Evolutionary conservation across 2,888 invertebrate genomes (phyloP).

Genomic region (Trilocha varians): DNA sequence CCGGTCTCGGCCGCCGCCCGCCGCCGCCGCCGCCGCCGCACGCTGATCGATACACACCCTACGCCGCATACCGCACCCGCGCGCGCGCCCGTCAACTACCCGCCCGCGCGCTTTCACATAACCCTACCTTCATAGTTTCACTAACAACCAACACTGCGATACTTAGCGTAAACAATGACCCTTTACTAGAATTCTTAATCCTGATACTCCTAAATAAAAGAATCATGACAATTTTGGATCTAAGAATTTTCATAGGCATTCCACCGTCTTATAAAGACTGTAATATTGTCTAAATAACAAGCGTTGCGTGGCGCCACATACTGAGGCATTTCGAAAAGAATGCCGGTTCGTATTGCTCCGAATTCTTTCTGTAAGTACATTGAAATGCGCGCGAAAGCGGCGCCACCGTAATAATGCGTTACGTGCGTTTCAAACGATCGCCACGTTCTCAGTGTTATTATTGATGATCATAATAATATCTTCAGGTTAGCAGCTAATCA

Average conservation of each 20-base stretch:
- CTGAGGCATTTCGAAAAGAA: background rate
- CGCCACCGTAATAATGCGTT: constrained; percentile 9
- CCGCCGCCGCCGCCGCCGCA: constrained; percentile 22
- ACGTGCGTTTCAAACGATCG: constrained; percentile 11
- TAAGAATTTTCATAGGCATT: no score
- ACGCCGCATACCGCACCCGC: constrained; percentile 21
- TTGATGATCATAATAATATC: constrained; percentile 15
- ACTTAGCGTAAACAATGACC: no score
- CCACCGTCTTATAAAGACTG: background rate
- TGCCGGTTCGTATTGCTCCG: background rate
- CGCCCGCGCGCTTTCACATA: constrained; percentile 13
- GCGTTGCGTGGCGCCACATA: background rate
- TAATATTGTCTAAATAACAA: background rate
- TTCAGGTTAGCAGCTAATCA: constrained; percentile 22
- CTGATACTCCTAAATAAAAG: no score
- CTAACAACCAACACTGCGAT: no score
- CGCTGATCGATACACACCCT: constrained; percentile 36
- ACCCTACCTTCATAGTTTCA: constrained; percentile 6
- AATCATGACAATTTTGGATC: no score
- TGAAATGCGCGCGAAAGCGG: constrained; percentile 1
- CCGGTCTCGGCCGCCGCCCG: no score
- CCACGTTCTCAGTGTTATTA: constrained; percentile 10
- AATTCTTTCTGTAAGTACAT: background rate
- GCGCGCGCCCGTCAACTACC: constrained; percentile 10
- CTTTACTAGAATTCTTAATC: no score